A percentile compares a stretch with the other conserved stretches of the same genome.
Conservation (phyloP, 1,140 invertebrate species). For the Parapsyche elsis region DNA sequence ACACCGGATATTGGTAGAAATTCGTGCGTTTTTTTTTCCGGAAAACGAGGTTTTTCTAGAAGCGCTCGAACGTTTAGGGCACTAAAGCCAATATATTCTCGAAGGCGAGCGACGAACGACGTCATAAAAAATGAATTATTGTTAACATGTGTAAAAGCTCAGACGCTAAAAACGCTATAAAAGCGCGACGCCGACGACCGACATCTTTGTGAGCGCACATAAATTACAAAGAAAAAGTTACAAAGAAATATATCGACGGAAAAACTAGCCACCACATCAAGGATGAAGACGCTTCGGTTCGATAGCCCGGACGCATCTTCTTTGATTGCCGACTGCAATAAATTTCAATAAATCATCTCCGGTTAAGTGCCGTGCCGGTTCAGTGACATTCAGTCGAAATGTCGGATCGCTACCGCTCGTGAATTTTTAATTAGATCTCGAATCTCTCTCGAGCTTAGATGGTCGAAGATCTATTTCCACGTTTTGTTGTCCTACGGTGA, state of each 20-base stretch:
- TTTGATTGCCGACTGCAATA: slow-evolving; percentile 1
- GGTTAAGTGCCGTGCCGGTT: neutral
- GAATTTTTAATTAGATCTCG: neutral
- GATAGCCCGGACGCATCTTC: neutral
- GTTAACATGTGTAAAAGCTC: slow-evolving; percentile 52
- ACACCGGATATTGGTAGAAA: too few relatives aligned
- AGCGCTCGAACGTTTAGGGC: neutral
- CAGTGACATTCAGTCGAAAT: neutral
- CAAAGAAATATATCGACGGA: slow-evolving; percentile 21
- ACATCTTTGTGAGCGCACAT: slow-evolving; percentile 36
- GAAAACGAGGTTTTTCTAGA: neutral
- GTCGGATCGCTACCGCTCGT: neutral
- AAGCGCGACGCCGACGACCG: slow-evolving; percentile 31
- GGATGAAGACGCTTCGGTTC: neutral
- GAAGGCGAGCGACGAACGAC: slow-evolving; percentile 34
- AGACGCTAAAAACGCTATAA: slow-evolving; percentile 49
- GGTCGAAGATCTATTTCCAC: too few relatives aligned
- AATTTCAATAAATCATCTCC: slow-evolving; percentile 20
- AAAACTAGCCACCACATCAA: neutral
- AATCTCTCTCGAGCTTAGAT: too few relatives aligned
- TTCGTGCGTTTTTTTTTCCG: too few relatives aligned
- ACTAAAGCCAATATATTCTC: slow-evolving; percentile 27
- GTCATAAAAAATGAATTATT: slow-evolving; percentile 53
- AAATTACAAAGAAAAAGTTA: slow-evolving; percentile 38
- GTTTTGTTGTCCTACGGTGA: too few relatives aligned